Conservation (phyloP, 1,140 invertebrate genomes). For the Odontomachus brunneus region DNA sequence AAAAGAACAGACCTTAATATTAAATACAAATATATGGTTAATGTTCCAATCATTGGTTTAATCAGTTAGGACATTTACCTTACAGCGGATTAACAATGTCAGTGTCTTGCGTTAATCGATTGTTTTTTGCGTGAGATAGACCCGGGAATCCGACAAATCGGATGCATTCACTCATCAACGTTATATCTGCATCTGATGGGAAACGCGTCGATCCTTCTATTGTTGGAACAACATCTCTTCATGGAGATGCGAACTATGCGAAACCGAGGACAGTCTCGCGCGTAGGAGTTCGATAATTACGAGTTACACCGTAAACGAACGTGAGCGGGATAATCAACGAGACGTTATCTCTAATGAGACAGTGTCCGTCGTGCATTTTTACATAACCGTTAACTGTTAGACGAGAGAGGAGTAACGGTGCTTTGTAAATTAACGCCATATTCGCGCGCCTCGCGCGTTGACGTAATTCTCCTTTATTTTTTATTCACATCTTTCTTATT, state of each 20-base stretch:
- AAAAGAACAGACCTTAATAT: too few relatives aligned
- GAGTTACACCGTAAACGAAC: constrained; percentile 1
- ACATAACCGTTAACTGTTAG: constrained; percentile 40
- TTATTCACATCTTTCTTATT: constrained; percentile 2
- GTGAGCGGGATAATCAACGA: constrained; percentile 1
- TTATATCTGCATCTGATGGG: background rate
- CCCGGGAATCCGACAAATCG: too few relatives aligned
- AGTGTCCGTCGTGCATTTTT: constrained; percentile 20
- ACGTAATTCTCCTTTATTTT: constrained; percentile 5
- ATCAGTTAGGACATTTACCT: too few relatives aligned
- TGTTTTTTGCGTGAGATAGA: too few relatives aligned
- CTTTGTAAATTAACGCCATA: constrained; percentile 43
- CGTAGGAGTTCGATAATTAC: constrained; percentile 34
- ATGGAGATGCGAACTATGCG: constrained; percentile 12
- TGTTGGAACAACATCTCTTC: constrained; percentile 17
- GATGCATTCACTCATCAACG: too few relatives aligned
- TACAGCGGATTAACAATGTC: constrained; percentile 27
- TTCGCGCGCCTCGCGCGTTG: constrained; percentile 7
- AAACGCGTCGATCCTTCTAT: background rate
- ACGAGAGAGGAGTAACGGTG: constrained; percentile 13
- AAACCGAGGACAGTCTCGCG: constrained; percentile 5
- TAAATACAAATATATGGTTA: too few relatives aligned
- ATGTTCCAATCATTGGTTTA: too few relatives aligned
- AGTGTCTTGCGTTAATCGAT: constrained; percentile 14
- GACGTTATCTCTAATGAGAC: constrained; percentile 28